Evolutionary conservation across 2,888 invertebrate species (phyloP).

Genomic region (Homarus gammarus): DNA sequence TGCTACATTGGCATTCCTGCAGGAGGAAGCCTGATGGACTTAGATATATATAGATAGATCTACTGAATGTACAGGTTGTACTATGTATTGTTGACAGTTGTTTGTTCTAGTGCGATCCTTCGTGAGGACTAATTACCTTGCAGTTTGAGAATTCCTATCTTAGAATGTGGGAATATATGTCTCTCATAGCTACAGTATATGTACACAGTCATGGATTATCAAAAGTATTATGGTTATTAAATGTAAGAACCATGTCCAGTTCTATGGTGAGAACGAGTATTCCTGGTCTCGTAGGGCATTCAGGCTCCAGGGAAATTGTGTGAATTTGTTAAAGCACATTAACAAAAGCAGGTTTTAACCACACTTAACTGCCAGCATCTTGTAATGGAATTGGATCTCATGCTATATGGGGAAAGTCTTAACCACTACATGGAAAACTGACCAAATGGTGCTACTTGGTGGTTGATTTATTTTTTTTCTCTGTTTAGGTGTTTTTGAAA

Average conservation of each 20-base stretch:
- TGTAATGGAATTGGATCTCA: conserved; percentile 36
- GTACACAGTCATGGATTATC: conserved; percentile 51
- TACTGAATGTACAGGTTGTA: conserved; percentile 64
- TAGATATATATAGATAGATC: conserved; percentile 45
- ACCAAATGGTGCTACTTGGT: conserved; percentile 71
- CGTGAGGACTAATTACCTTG: conserved; percentile 62
- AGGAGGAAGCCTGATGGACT: not conserved
- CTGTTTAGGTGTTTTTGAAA: conserved; percentile 55
- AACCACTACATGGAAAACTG: conserved; percentile 31
- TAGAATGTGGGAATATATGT: conserved; percentile 57
- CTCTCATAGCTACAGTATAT: conserved; percentile 53
- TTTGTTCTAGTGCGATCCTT: conserved; percentile 65
- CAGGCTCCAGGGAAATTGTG: conserved; percentile 44
- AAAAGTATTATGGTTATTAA: conserved; percentile 65
- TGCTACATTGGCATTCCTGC: not conserved
- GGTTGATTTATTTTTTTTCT: conserved; percentile 58
- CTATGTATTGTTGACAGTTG: conserved; percentile 66
- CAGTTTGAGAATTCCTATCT: conserved; percentile 62
- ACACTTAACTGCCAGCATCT: conserved; percentile 63
- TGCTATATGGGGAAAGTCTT: conserved; percentile 6
- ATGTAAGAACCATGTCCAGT: conserved; percentile 35
- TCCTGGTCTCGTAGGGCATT: conserved; percentile 48
- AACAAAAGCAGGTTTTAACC: conserved; percentile 16
- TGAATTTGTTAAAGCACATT: conserved; percentile 42
- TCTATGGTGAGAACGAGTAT: conserved; percentile 29